Base-by-base conservation (phyloP, 1,140 invertebrate species). In the Zeugodacus cucurbitae region DNA sequence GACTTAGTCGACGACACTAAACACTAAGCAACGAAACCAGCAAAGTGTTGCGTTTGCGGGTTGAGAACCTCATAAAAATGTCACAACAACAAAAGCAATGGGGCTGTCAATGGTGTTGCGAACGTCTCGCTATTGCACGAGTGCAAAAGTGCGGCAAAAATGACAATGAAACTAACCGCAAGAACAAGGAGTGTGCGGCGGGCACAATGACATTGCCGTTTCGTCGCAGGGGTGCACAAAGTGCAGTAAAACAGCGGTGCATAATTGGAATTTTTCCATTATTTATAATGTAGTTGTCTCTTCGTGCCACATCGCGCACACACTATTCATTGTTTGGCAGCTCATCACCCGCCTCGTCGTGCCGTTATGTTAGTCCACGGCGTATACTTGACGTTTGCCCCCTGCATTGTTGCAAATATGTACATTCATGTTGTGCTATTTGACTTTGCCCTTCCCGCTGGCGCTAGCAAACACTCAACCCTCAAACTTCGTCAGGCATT, bases 41-140 rank as follows among this genome's bases (percentile, higher is more conserved):
- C 58, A 62, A 62, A 62, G 58, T 67, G 3, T 22, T 41, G 10
- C 3, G 34, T 11, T 37, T 74, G 34, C 34, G 20, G 34, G 67
- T 74, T 74, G 67, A 74, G 67, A 74, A 74, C 67, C 67, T 41
- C 67, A 74, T 74, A 74, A 74, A 41, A 74, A 74, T 74, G 67
- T 41, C 67, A 74, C 32, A 74, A 37, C 32, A 74, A 37, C 67
- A n/a, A 74, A 22, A 41, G 67, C 67, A 41, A 37, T 74, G 17
- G 4, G 17, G 4, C 67, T 22, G 34, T 26, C 67, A 74, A 74
- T 41, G 67, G 17, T 20, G 22, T 74, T 41, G 32, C 32, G 6
- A 41, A 10, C 67, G 32, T 74, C 67, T n/a, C n/a, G n/a, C n/a
- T 74, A 74, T 41, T 22, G 34, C 29, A 67, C 32, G 62, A 34